Conservation (phyloP, 2,113 vertebrate genomes). For the Eurystomus gularis region DNA sequence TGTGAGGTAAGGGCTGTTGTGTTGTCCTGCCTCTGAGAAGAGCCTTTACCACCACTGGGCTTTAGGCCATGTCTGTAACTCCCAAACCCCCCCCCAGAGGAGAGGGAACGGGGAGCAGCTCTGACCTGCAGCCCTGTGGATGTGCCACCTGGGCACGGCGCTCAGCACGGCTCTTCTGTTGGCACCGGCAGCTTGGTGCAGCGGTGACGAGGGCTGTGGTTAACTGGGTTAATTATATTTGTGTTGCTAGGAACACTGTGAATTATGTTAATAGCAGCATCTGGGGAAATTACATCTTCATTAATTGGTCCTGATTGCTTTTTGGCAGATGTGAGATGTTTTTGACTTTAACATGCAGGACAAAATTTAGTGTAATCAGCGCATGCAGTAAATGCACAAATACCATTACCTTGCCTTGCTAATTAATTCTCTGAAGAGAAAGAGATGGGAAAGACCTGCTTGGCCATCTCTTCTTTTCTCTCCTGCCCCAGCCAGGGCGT, state of each 20-base stretch:
- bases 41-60: not conserved
- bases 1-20: rapidly evolving
- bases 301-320: constrained; percentile 67
- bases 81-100: rapidly evolving
- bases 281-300: constrained; percentile 65
- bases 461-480: not conserved
- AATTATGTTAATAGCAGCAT: constrained; percentile 59
- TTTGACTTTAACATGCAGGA: constrained; percentile 44
- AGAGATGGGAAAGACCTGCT: not conserved
- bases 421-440: not conserved
- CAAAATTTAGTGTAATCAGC: constrained; percentile 8
- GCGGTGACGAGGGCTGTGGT: not conserved
- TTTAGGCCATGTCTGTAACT: rapidly evolving
- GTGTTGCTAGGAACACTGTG: constrained; percentile 25
- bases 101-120: rapidly evolving
- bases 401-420: not conserved
- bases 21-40: not conserved
- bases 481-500: not conserved
- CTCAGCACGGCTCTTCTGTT: not conserved
- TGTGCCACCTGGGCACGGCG: not conserved
- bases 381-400: not conserved
- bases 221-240: constrained; percentile 59
- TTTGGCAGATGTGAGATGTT: constrained; percentile 25
- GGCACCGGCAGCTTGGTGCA: not conserved
- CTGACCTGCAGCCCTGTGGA: not conserved